Evolutionary conservation across 92 coral and sea anemone species (phyloP), one percentile per base, ranked within the genome.

Genomic region (Montipora capitata): DNA sequence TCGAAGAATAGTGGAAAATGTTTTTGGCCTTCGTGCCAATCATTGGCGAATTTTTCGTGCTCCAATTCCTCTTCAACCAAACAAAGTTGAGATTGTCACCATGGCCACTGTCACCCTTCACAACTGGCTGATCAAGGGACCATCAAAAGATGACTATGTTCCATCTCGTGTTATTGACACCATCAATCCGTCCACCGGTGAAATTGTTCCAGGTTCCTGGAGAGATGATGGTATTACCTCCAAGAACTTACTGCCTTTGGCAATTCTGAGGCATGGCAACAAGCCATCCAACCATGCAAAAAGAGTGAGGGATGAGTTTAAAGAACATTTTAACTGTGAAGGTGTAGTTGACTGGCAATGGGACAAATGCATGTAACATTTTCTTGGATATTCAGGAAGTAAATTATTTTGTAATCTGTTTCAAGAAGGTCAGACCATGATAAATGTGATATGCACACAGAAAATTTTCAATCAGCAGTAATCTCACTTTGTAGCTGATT

Each of bases 1-100:
- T 68, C 71, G 79, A 45, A 67, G 85, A 85, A 69, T 77, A 40
- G 90, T 86, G 15, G 85, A 78, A 82, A 86, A 86, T 79, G 85
- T 79, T 58, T 78, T 86, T 86, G 85, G 90, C 49, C 70, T 78
- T 77, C 74, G 52, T 68, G 76, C 79, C 75, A 86, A 78, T 52
- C 45, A 79, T 10, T 86, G 74, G 79, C 72, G 88, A 83, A 65
- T 83, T 52, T 72, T 86, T 76, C 76, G 87, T 15, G 54, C 85
- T 62, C 90, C 61, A 38, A 78, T 79, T 86, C 71, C 90, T 39
- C 74, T 86, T 65, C 79, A 67, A 27, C 90, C 90, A 62, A 82
- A 78, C 72, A 86, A 86, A 71, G 90, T 86, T 14, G 45, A 79
- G 43, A 68, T 79, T 45, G 65, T 86, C 75, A 73, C 83, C 61